Evolutionary conservation across 92 coral and sea anemone species (phyloP), one percentile per base, ranked within the genome.

Genomic region (Chrysogorgia sp.): DNA sequence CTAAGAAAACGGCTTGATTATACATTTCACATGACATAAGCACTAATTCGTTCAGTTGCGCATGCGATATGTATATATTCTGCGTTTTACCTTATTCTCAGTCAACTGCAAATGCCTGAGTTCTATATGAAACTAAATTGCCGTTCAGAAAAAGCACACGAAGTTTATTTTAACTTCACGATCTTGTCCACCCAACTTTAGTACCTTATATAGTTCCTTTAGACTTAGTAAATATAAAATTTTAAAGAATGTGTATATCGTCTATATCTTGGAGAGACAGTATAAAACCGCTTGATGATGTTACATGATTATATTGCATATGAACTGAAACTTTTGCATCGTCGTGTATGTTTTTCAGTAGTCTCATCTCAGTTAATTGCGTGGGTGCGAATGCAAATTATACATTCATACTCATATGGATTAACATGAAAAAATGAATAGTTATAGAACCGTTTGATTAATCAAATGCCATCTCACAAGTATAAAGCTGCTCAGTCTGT

Each of bases 371-470:
- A 49, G 76, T 48, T 28, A 47, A 45, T 69, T 69, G 40, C 55
- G 60, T 45, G 59, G 76, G 76, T 47, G 60, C 40, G 34, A 45
- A n/a, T 34, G 23, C 28, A 69, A n/a, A 47, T 45, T 69, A 69
- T 48, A 35, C 28, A 40, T 67, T 67, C 10, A 33, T 40, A 40
- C 41, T 67, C 10, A 33, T 25, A 25, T 28, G 59, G 61, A 69
- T 69, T 69, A 69, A 23, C 12, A 23, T 10, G 1, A 40, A 24
- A 41, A 7, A 40, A 20, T 30, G 31, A 1, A 6, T n/a, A n/a
- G 7, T 64, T 28, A 34, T 17, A 21, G 59, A 30, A 7, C 8
- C n/a, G 28, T 61, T 61, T 61, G 40, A 25, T 40, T 69, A 26
- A 3, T 47, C 43, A 37, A 47, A 47, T 6, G 53, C 53, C 53